A percentile compares a stretch with the other conserved stretches of the same genome.
Conservation (phyloP, 2,888 invertebrate genomes). For the Polylopha cassiicola region DNA sequence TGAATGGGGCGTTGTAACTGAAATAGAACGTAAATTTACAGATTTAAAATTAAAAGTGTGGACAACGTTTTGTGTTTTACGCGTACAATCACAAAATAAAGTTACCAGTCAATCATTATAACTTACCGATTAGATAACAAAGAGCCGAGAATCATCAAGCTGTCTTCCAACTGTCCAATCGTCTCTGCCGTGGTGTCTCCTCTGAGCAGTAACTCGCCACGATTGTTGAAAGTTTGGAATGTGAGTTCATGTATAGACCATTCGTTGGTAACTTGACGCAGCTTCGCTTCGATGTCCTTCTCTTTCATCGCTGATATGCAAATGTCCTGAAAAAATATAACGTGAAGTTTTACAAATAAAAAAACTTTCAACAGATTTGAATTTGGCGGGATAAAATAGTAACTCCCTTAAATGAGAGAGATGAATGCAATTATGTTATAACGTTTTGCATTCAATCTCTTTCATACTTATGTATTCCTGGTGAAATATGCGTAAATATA, state of each 20-base stretch:
- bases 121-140: conserved; percentile 89
- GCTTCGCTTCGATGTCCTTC: conserved; percentile 97
- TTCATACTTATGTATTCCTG: too few species aligned
- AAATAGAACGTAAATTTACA: too few species aligned
- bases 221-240: conserved; percentile 96
- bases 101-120: too few species aligned
- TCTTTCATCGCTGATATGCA: conserved; percentile 99
- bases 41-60: too few species aligned
- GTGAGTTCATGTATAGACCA: conserved; percentile 96
- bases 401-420: too few species aligned
- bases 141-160: conserved; percentile 97
- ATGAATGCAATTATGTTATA: too few species aligned
- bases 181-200: conserved; percentile 98
- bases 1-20: conserved; percentile 96
- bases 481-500: too few species aligned
- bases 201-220: conserved; percentile 92
- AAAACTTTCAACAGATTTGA: conserved; percentile 2
- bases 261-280: conserved; percentile 95
- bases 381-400: conserved; percentile 2
- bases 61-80: too few species aligned
- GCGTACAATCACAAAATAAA: too few species aligned
- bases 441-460: too few species aligned
- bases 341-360: conserved; percentile 2
- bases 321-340: conserved; percentile 82
- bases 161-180: conserved; percentile 95